Conservation (phyloP, 2,113 vertebrate species). For the Gallinago media region DNA sequence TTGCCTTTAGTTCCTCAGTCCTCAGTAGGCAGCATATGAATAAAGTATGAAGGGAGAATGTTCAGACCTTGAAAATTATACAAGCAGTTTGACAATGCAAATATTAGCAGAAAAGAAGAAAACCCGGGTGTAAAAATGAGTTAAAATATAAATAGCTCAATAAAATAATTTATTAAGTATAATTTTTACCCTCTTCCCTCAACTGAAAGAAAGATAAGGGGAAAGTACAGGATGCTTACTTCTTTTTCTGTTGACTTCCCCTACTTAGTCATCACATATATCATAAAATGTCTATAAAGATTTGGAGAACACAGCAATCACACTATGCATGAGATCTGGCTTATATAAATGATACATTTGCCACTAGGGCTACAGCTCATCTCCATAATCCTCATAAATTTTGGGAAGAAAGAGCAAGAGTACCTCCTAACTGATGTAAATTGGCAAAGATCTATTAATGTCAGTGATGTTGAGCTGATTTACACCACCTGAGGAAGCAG, state of each 20-base stretch:
- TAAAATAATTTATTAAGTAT: background rate
- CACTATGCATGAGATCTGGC: constrained; percentile 31
- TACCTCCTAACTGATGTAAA: constrained; percentile 2
- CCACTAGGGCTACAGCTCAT: constrained; percentile 50
- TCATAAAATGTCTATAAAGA: constrained; percentile 43
- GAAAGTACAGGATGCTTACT: background rate
- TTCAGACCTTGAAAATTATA: background rate
- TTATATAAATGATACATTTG: constrained; percentile 74
- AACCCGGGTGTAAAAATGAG: background rate
- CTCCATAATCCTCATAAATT: constrained; percentile 75
- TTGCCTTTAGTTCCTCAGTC: background rate
- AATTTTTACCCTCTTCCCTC: background rate
- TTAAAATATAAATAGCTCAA: background rate
- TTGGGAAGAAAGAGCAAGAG: constrained; percentile 53
- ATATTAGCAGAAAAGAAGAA: background rate
- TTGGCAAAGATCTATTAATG: background rate
- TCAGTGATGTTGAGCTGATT: constrained; percentile 12
- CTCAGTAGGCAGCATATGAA: background rate
- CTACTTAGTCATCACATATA: constrained; percentile 27
- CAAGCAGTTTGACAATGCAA: background rate
- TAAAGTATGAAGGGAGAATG: background rate
- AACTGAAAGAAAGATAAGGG: background rate
- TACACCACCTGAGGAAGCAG: background rate
- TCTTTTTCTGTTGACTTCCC: background rate
- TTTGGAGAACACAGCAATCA: constrained; percentile 40